These are phyloP conservation scores for Caerostris darwini DNA, from an alignment of 1,140 invertebrate species.

Conservation along the genomic window DNA sequence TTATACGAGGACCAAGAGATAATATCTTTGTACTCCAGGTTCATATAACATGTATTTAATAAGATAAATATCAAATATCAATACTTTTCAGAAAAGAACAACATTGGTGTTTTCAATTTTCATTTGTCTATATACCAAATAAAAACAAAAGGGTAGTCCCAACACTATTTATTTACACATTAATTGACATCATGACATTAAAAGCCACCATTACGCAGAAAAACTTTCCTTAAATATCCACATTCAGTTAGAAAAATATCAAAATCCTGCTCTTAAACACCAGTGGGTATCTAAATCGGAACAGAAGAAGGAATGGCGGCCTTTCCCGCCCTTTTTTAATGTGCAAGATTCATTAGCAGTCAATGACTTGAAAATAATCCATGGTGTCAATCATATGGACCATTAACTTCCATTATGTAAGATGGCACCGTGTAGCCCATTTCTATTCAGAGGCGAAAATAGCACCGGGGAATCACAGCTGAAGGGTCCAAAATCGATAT, in stretches of 20 bases:
- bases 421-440: neutral
- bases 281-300: neutral
- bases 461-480: neutral
- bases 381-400: constrained; percentile 60
- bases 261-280: neutral
- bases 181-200: neutral
- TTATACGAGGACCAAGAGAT: too few species aligned
- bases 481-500: constrained; percentile 16
- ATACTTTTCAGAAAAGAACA: too few species aligned
- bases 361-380: constrained; percentile 71
- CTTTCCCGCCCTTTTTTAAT: neutral
- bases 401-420: constrained; percentile 63
- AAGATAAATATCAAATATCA: too few species aligned
- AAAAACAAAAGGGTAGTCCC: too few species aligned
- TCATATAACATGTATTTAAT: too few species aligned
- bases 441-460: neutral
- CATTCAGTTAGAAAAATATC: neutral
- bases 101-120: too few species aligned
- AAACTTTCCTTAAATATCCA: neutral
- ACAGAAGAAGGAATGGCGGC: neutral
- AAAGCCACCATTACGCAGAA: neutral
- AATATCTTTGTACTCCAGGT: too few species aligned
- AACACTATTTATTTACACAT: neutral
- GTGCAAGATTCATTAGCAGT: constrained; percentile 48
- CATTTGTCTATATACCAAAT: too few species aligned